Evolutionary conservation across 2,113 vertebrate genomes (phyloP), one percentile per base, ranked within the genome.

Genomic region (Nannospalax galili): DNA sequence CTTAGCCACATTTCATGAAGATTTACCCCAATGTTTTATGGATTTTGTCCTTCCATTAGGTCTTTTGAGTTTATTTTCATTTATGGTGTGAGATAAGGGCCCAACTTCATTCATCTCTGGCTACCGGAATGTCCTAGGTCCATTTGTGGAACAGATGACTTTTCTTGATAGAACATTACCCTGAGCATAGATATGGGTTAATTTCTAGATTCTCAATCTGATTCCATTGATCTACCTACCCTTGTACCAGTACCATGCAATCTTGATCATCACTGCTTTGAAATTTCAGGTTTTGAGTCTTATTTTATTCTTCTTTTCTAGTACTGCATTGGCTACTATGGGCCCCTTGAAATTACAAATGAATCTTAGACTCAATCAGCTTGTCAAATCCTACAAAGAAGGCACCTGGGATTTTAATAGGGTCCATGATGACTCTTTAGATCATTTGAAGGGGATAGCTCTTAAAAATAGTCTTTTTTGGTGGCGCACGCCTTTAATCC

Each of bases 371-470:
- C n/a, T n/a, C n/a, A 96, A 92, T 70, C n/a, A 58, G 30, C 69
- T 85, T 91, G 69, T 73, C 48, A 56, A n/a, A 77, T 87, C 92
- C 88, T 94, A 95, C 45, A 92, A 87, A 72, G 48, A 90, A 72
- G 42, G 16, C 48, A 90, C n/a, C 52, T 88, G 45, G 64, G 84
- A 95, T 93, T 88, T 56, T 58, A 37, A 95, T 0, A 82, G 73
- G 65, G 2, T 26, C n/a, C 60, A 16, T 8, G 5, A 12, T 78
- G 16, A 84, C 70, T 67, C 37, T 86, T 11, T 69, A 45, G 7
- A 86, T 78, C 32, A 89, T 79, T 80, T 52, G 20, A 26, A 24
- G 52, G 22, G 15, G 22, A 3, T 19, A 84, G 35, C 70, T 58
- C 3, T 69, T 37, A 70, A 48, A 95, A 95, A 56, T 32, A 91